These are phyloP conservation scores for Zoanthus gigantus DNA, from an alignment of 92 coral and sea anemone genomes.

Conservation along the genomic window DNA sequence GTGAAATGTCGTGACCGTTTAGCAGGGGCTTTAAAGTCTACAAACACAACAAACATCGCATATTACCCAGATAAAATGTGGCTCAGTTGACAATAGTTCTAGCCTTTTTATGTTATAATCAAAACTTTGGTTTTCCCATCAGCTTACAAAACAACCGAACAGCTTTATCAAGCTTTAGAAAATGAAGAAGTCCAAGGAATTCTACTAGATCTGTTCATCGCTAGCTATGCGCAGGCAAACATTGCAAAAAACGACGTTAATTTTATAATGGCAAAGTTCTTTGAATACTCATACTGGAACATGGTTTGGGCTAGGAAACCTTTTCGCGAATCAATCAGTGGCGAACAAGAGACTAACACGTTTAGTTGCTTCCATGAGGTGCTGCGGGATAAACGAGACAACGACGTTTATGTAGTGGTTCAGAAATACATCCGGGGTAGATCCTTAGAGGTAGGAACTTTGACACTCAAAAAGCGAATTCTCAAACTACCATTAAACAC, in stretches of 20 bases:
- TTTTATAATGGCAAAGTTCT: slow-evolving; percentile 32
- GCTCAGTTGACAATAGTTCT: not conserved
- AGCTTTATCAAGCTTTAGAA: slow-evolving; percentile 34
- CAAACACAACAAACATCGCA: no score
- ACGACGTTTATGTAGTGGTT: slow-evolving; percentile 38
- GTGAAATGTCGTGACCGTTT: no score
- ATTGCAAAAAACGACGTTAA: slow-evolving; percentile 31
- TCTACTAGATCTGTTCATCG: slow-evolving; percentile 35
- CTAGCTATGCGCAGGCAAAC: slow-evolving; percentile 33
- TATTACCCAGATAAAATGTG: no score
- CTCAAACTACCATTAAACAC: not conserved
- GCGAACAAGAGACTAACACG: not conserved
- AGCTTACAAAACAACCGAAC: slow-evolving; percentile 27
- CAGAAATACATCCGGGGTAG: slow-evolving; percentile 46
- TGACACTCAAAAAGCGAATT: not conserved
- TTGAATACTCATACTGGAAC: slow-evolving; percentile 38
- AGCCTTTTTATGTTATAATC: not conserved
- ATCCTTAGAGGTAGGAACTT: slow-evolving; percentile 29
- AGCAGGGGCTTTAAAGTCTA: no score
- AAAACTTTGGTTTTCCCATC: not conserved
- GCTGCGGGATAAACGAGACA: not conserved
- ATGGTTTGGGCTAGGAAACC: slow-evolving; percentile 15
- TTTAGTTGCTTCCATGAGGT: not conserved
- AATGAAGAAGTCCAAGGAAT: slow-evolving; percentile 13
- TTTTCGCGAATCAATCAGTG: not conserved